Evolutionary conservation across 2,113 vertebrate species (phyloP), one percentile per base, ranked within the genome.

Genomic region (Aptenodytes patagonicus): DNA sequence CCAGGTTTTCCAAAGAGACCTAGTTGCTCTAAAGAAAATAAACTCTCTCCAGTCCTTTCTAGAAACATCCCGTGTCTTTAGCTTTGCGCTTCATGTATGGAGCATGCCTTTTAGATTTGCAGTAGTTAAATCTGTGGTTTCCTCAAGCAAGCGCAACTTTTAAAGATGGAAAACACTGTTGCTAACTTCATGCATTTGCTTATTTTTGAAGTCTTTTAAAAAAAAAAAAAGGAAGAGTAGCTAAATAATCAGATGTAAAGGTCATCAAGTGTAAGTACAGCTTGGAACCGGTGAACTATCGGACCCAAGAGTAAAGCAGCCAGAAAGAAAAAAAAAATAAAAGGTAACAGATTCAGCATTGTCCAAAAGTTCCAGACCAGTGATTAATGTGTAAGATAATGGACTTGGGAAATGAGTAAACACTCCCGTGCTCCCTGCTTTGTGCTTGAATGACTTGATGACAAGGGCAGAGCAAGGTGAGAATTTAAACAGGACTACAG

Each of bases 321-420:
- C 95, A 95, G 96, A 97, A 98, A 94, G 49, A 78, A 61, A 94
- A 97, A 93, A 66, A 82, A 91, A 93, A 91, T 11, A 85, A 73
- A 98, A 98, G 97, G 98, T 98, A 99, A 99, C 98, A 99, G 99
- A 99, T 99, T 99, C 99, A 98, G 99, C 98, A 98, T 99, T 99
- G 99, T 99, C 99, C 99, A 99, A 98, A 99, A 99, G 99, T 99
- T 99, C 99, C 98, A 99, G 98, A 98, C 98, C 98, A 98, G 99
- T 99, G 99, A 99, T 99, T 99, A 99, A 99, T 99, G 99, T 99
- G 99, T 99, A 98, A 99, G 99, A 99, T 99, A 99, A 99, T 99
- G 99, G 99, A 99, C 99, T 99, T 99, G 99, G 99, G 99, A 99
- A 99, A 99, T 99, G 99, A 99, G 99, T 99, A 99, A 99, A 99